Base-by-base conservation (phyloP, 2,888 invertebrate species). In the Megamerina dolium region DNA sequence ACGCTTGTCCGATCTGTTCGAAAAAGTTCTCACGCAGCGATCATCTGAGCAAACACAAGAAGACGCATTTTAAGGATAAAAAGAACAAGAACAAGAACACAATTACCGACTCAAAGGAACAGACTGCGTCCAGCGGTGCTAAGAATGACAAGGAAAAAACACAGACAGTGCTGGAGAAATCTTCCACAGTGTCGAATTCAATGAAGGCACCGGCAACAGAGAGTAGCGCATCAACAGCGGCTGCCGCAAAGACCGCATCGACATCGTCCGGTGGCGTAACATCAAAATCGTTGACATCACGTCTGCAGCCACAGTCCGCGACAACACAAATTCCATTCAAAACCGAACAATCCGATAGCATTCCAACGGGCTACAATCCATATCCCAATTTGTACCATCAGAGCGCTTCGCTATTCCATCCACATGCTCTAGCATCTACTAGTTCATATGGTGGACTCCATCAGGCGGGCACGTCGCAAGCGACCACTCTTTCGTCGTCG, bases 1-100 rank as follows among this genome's bases (percentile, higher is more conserved):
- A 92, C 66, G 80, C 83, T 2, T 94, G 94, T 62, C 80, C 82
- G 32, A 77, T 83, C n/a, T 94, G 94, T 68, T 79, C 82, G 29
- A 95, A 94, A 67, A 77, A 87, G 37, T 94, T 94, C 70, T 92
- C 91, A 82, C 76, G 94, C 16, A 90, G 90, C 49, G 94, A 94
- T 66, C 94, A 95, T 66, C 76, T 95, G n/a, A 85, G 83, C 48
- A 95, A 94, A 68, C 94, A 94, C 68, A 81, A 85, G 50, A 92
- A 92, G 66, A 94, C 91, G 0, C 94, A 94, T 57, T 69, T 70
- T 41, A 70, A 70, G 56, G 69, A 70, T 29, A 70, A 70, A 45
- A 70, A 70, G 43, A 61, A 59, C 26, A 70, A 68, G 51, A 70
- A 69, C n/a, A n/a, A n/a, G 45, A 56, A 59, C 1, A 45, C 60